phyloP scores from a whole-genome alignment of 2,797 vertebrate genomes.

The Typhlichthys subterraneus region DNA sequence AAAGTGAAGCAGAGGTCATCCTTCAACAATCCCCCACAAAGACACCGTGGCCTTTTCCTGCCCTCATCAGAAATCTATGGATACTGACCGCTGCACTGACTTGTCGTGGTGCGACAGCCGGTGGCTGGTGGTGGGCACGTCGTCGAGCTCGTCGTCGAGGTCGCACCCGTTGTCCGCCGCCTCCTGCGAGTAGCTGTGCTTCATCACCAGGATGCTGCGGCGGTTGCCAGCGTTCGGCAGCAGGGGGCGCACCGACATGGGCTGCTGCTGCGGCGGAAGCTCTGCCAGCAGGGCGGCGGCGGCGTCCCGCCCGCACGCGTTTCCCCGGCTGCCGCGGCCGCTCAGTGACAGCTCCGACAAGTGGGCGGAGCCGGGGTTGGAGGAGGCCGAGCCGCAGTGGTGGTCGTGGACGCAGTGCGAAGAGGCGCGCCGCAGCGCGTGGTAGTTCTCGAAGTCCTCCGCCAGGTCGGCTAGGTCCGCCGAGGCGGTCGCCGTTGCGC shows the following conservation, averaged over 20 bases:
- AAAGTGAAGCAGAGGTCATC: constrained; percentile 52
- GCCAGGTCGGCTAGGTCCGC: constrained; percentile 92
- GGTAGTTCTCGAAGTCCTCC: constrained; percentile 95
- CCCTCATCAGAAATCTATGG: constrained; percentile 89
- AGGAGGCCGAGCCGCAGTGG: constrained; percentile 88
- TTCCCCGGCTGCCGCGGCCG: constrained; percentile 80
- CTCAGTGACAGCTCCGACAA: constrained; percentile 72
- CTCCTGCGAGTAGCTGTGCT: constrained; percentile 98
- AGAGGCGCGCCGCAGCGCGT: constrained; percentile 92
- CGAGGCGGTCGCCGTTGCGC: constrained; percentile 79
- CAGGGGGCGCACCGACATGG: constrained; percentile 84
- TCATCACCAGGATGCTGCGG: constrained; percentile 97
- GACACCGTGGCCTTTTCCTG: constrained; percentile 60
- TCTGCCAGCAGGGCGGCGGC: constrained; percentile 87
- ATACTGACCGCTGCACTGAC: constrained; percentile 99
- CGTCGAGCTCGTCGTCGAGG: constrained; percentile 95
- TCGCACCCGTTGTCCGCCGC: constrained; percentile 88
- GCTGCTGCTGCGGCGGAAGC: constrained; percentile 83
- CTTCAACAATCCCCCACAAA: constrained; percentile 45
- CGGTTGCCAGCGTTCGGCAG: constrained; percentile 86
- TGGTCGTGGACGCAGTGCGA: constrained; percentile 96
- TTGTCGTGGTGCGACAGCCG: constrained; percentile 96
- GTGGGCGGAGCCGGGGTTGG: constrained; percentile 69
- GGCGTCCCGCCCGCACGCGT: constrained; percentile 88
- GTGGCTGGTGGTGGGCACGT: constrained; percentile 98